Base-by-base conservation (phyloP, 2,113 vertebrate genomes). In the Indri indri region DNA sequence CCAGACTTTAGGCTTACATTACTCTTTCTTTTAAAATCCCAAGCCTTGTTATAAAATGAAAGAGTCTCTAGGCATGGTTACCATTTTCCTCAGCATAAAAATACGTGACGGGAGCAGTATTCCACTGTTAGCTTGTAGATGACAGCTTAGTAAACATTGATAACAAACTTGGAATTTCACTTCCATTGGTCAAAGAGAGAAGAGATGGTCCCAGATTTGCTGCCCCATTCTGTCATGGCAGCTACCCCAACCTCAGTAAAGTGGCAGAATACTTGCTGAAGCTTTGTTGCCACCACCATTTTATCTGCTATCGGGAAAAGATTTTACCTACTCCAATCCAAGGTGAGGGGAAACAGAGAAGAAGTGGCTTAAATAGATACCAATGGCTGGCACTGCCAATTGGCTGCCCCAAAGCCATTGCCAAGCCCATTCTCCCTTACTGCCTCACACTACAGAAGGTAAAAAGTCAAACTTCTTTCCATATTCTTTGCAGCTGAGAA, bases 11-110 rank as follows among this genome's bases (percentile, higher is more conserved):
- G 81, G 73, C 50, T 97, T 95, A 91, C 50, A 85, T 96, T 94
- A 96, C 68, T 88, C 84, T 96, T 95, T 92, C 68, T 94, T 86
- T 96, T 57, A 91, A 88, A 90, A 95, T 88, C 71, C 73, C 57
- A 66, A 85, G 81, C 52, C 96, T 97, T 92, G 59, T 66, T 96
- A 74, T 32, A 23, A 92, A 97, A 94, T 82, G 5, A 13, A 82
- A 79, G 88, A 54, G 47, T 47, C 59, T 95, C 52, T 88, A 88
- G 90, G 80, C 65, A 81, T 85, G 65, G 82, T 76, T 96, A 84
- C 40, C 59, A 71, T 91, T 88, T 94, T 77, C 71, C 88, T 85
- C 65, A 70, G 65, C 13, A 42, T 86, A 91, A 91, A 96, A 74
- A 65, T 32, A 93, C 95, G 45, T 91, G 32, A 94, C 17, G 6